phyloP scores from a whole-genome alignment of 2,797 vertebrate genomes.

The Molossus alvarezi region DNA sequence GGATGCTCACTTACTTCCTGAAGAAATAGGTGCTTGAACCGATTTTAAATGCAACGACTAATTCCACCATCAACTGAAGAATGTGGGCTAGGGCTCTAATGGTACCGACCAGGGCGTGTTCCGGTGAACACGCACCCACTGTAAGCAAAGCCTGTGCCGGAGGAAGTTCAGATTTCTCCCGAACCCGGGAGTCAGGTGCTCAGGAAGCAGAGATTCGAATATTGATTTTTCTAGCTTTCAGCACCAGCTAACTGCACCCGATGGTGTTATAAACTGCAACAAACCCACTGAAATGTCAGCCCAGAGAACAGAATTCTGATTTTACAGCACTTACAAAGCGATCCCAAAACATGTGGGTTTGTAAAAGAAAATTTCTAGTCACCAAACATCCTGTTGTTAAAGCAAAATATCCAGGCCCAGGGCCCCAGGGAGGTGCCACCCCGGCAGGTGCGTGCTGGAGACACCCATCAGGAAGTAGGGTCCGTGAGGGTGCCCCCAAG shows the following conservation, averaged over 20 bases:
- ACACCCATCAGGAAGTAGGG: rapidly evolving
- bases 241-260: neutral
- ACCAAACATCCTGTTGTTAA: neutral
- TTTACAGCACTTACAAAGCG: neutral
- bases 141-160: rapidly evolving
- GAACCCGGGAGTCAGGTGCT: neutral
- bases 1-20: neutral
- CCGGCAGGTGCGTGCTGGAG: rapidly evolving
- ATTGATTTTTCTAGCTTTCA: neutral
- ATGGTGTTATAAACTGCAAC: neutral
- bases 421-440: rapidly evolving
- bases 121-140: too few relatives aligned
- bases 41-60: neutral
- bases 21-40: neutral
- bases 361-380: neutral
- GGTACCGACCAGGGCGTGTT: neutral
- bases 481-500: rapidly evolving
- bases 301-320: neutral
- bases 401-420: neutral
- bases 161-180: neutral
- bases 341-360: neutral
- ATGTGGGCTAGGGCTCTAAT: neutral
- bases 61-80: neutral
- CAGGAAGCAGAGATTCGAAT: neutral
- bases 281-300: neutral